Percentiles rank a stretch among this genome's conserved stretches.
Evolutionary conservation across 2,797 vertebrate species (phyloP).

Genomic region (Hylomyscus alleni): DNA sequence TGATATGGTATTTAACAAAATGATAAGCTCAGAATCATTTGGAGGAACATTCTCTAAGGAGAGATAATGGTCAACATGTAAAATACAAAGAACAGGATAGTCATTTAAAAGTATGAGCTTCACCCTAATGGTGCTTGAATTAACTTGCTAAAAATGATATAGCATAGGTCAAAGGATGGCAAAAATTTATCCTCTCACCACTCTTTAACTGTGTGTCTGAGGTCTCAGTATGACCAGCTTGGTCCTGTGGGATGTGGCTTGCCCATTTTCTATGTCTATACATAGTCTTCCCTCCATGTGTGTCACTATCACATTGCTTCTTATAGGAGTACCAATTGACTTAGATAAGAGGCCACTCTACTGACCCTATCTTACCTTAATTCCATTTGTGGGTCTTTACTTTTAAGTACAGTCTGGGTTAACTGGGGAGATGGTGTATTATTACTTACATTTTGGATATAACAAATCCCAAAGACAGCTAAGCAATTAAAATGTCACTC

Average conservation of each 20-base stretch:
- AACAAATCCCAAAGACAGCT: background rate
- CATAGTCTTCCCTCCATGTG: background rate
- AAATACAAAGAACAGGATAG: background rate
- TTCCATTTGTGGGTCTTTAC: background rate
- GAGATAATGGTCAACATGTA: background rate
- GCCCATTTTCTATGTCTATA: fast-evolving
- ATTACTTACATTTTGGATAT: background rate
- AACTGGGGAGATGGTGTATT: no score
- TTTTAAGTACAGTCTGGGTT: background rate
- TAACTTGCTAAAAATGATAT: background rate
- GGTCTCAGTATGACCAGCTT: background rate
- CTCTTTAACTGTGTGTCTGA: background rate
- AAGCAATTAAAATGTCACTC: background rate
- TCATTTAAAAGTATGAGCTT: background rate
- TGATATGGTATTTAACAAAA: background rate
- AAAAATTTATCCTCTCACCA: background rate
- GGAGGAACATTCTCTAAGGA: background rate
- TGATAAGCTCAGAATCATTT: background rate
- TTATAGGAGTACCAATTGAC: background rate
- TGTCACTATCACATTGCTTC: background rate
- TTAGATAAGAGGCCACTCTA: background rate
- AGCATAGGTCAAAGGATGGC: background rate
- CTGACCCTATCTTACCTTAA: background rate
- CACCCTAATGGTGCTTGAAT: no score
- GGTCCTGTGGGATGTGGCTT: background rate